Evolutionary conservation across 1,140 invertebrate genomes (phyloP).

Genomic region (Solenopsis fugax): DNA sequence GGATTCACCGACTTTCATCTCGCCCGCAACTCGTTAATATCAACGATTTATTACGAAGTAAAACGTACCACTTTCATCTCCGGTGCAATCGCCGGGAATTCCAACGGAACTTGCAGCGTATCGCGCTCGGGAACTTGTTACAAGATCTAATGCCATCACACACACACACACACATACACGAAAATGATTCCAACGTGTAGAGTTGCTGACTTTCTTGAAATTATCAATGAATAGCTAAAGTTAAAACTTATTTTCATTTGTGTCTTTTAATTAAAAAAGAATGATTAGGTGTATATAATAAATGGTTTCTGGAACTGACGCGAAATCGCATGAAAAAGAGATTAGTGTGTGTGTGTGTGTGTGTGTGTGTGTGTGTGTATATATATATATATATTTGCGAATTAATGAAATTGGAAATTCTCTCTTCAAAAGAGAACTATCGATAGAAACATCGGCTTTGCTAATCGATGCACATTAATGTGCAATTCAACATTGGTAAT

Average conservation of each 20-base stretch:
- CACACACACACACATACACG: too few species aligned
- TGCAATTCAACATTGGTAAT: background rate
- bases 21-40: slow-evolving; percentile 63
- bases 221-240: background rate
- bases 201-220: slow-evolving; percentile 20
- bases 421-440: background rate
- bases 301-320: background rate
- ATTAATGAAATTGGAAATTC: background rate
- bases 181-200: background rate
- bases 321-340: background rate
- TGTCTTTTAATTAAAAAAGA: slow-evolving; percentile 11
- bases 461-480: slow-evolving; percentile 12
- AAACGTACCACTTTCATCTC: slow-evolving; percentile 61
- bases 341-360: too few species aligned
- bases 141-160: background rate
- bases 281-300: too few species aligned
- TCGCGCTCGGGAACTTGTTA: slow-evolving; percentile 20
- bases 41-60: slow-evolving; percentile 62
- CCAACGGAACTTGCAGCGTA: slow-evolving; percentile 29
- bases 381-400: too few species aligned
- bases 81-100: slow-evolving; percentile 43
- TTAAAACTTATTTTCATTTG: background rate
- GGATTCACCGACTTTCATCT: slow-evolving; percentile 68
- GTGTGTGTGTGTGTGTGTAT: too few species aligned
- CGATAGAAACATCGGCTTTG: background rate